These are phyloP conservation scores for Platorchestia sp. DNA, from an alignment of 1,140 invertebrate species.

Conservation along the genomic window DNA sequence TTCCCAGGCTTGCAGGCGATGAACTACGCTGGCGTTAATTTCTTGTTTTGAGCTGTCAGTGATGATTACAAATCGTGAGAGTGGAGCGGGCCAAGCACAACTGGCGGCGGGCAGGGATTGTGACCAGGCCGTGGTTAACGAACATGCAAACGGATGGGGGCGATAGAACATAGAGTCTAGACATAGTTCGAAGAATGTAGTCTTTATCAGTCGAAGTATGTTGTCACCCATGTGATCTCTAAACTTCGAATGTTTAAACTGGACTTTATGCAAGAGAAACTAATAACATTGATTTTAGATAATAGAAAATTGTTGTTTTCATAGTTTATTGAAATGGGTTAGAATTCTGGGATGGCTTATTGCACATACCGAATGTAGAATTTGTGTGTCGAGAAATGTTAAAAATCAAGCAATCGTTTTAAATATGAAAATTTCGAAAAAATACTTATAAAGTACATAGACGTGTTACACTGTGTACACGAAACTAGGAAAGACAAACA, in stretches of 20 bases:
- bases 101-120: not conserved
- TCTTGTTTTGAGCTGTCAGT: conserved; percentile 37
- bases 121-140: not conserved
- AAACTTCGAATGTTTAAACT: not conserved
- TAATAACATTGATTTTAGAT: not conserved
- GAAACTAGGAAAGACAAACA: not conserved
- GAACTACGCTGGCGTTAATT: not conserved
- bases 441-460: not conserved
- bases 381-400: not conserved
- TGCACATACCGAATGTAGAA: too few species aligned
- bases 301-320: too few species aligned
- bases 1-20: not conserved
- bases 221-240: not conserved
- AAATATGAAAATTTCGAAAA: not conserved
- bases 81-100: not conserved
- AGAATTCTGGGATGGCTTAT: too few species aligned
- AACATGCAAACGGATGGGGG: not conserved
- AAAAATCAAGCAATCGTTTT: not conserved
- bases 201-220: not conserved
- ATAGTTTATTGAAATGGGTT: too few species aligned
- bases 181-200: too few species aligned
- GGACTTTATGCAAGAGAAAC: not conserved
- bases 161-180: not conserved
- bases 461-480: not conserved
- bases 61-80: conserved; percentile 47